phyloP scores from a whole-genome alignment of 2,113 vertebrate genomes.

The Takifugu flavidus region DNA sequence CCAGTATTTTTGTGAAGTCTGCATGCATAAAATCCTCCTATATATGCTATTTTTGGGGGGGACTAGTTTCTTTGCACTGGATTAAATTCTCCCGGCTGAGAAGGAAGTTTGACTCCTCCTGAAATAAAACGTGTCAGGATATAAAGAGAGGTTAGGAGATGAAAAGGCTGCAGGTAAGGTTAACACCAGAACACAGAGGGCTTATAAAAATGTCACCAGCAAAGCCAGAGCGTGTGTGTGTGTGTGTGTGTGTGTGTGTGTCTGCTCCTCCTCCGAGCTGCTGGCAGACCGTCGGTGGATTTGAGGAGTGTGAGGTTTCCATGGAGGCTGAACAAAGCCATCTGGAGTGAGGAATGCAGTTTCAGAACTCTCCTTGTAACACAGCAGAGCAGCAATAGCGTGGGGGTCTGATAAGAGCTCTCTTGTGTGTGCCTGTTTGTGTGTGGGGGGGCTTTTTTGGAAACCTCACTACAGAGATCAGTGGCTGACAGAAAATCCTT shows the following conservation, averaged over 20 bases:
- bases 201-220: slow-evolving; percentile 21
- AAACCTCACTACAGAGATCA: slow-evolving; percentile 5
- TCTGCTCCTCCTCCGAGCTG: slow-evolving; percentile 24
- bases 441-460: slow-evolving; percentile 5
- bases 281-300: slow-evolving; percentile 36
- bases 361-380: slow-evolving; percentile 49
- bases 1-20: not conserved
- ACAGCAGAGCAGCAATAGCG: slow-evolving; percentile 33
- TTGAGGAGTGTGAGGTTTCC: slow-evolving; percentile 61
- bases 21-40: not conserved
- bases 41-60: too few relatives aligned
- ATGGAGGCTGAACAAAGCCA: slow-evolving; percentile 72
- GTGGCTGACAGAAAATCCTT: not conserved
- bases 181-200: slow-evolving; percentile 3
- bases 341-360: slow-evolving; percentile 70
- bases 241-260: slow-evolving; percentile 5
- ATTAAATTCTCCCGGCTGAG: not conserved
- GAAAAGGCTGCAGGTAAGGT: slow-evolving; percentile 31
- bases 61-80: too few relatives aligned
- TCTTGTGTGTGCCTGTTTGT: not conserved
- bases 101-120: not conserved
- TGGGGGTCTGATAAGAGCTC: slow-evolving; percentile 45
- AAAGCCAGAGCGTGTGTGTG: slow-evolving; percentile 7
- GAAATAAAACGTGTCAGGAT: not conserved
- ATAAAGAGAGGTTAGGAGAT: not conserved